Evolutionary conservation across 92 coral and sea anemone species (phyloP).

Genomic region (Epizoanthus stellaris): DNA sequence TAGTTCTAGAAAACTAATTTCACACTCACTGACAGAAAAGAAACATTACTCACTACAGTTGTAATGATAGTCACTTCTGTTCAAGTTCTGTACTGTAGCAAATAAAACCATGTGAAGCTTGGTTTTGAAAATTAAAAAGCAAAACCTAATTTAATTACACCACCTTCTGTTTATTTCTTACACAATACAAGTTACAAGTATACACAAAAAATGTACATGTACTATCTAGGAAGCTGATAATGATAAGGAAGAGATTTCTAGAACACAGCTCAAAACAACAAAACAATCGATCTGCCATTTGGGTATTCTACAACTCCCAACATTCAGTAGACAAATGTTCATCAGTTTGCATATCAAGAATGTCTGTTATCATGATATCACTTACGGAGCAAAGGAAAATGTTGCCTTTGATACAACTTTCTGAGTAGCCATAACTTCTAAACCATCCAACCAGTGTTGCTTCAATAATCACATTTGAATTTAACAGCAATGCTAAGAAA

Average conservation of each 20-base stretch:
- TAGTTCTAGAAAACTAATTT: background rate
- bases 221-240: background rate
- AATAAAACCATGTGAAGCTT: background rate
- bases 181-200: background rate
- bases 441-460: background rate
- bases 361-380: background rate
- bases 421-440: slow-evolving; percentile 46
- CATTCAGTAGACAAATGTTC: slow-evolving; percentile 20
- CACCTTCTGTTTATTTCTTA: background rate
- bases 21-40: background rate
- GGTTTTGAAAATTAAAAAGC: background rate
- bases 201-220: background rate
- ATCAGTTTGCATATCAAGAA: background rate
- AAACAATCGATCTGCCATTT: slow-evolving; percentile 4
- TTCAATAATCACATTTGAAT: slow-evolving; percentile 32
- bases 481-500: background rate
- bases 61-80: no score
- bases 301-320: no score
- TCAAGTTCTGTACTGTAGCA: background rate
- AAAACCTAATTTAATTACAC: background rate
- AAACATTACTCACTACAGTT: background rate
- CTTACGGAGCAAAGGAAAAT: slow-evolving; percentile 71
- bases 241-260: background rate
- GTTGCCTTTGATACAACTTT: slow-evolving; percentile 77
- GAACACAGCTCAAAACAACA: background rate